Evolutionary conservation across 1,140 invertebrate species (phyloP).

Genomic region (Bombus waltoni): DNA sequence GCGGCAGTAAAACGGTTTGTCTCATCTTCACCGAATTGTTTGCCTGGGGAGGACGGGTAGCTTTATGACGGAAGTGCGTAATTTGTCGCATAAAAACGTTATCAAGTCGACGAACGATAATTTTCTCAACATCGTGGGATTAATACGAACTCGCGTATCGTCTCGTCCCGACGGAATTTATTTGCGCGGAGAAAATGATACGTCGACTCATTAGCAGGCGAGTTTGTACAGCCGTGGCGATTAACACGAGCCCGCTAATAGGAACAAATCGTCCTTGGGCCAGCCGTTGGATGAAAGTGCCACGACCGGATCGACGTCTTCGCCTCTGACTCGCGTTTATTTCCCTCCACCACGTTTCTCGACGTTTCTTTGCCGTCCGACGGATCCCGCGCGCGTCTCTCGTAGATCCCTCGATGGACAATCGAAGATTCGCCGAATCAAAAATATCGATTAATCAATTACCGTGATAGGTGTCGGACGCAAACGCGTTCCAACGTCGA

Average conservation of each 20-base stretch:
- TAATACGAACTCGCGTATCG: constrained; percentile 13
- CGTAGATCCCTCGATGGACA: neutral
- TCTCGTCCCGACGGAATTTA: constrained; percentile 16
- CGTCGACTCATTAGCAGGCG: constrained; percentile 53
- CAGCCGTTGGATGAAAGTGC: constrained; percentile 23
- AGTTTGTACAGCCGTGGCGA: constrained; percentile 48
- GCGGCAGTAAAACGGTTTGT: constrained; percentile 40
- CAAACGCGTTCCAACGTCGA: neutral
- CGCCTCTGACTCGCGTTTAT: neutral
- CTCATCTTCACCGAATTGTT: neutral
- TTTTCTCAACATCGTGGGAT: constrained; percentile 27
- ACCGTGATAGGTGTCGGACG: neutral
- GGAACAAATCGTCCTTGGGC: constrained; percentile 58
- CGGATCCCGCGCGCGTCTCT: too few relatives aligned
- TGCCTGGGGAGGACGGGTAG: neutral
- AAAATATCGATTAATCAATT: constrained; percentile 33
- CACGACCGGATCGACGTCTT: neutral
- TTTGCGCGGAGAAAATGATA: constrained; percentile 29
- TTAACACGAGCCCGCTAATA: constrained; percentile 57
- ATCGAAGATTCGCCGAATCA: neutral
- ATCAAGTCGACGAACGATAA: constrained; percentile 9
- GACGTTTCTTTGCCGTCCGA: neutral
- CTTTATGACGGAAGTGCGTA: constrained; percentile 36
- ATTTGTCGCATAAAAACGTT: constrained; percentile 37
- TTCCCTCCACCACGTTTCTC: neutral